Conservation (phyloP, 2,113 vertebrate genomes). For the Myrmecophaga tridactyla region DNA sequence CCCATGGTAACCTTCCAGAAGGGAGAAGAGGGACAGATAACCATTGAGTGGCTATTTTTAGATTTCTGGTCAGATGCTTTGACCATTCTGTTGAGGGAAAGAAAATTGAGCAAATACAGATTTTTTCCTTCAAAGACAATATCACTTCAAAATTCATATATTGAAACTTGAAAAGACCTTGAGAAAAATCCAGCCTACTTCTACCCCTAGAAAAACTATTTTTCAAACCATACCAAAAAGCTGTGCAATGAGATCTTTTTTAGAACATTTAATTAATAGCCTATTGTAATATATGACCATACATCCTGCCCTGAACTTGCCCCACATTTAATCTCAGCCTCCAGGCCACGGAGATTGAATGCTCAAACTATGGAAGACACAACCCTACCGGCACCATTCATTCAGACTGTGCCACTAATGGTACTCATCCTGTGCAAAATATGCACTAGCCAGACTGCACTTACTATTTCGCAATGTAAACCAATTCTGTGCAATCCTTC, state of each 20-base stretch:
- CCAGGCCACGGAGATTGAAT: neutral
- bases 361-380: neutral
- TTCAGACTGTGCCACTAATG: neutral
- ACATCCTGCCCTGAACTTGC: neutral
- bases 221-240: neutral
- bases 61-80: conserved; percentile 65
- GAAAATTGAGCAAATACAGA: conserved; percentile 42
- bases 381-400: neutral
- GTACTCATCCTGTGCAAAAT: neutral
- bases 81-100: conserved; percentile 53
- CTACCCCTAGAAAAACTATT: neutral
- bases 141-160: conserved; percentile 32
- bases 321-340: neutral
- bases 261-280: neutral
- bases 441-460: neutral
- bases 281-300: neutral
- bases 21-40: conserved; percentile 31
- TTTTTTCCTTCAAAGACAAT: neutral
- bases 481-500: neutral
- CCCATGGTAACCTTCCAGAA: conserved; percentile 69
- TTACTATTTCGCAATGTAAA: neutral
- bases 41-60: conserved; percentile 61
- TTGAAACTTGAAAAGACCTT: conserved; percentile 35
- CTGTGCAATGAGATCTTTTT: neutral
- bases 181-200: neutral